Base-by-base conservation (phyloP, 2,797 vertebrate genomes). In the Babyrousa celebensis region DNA sequence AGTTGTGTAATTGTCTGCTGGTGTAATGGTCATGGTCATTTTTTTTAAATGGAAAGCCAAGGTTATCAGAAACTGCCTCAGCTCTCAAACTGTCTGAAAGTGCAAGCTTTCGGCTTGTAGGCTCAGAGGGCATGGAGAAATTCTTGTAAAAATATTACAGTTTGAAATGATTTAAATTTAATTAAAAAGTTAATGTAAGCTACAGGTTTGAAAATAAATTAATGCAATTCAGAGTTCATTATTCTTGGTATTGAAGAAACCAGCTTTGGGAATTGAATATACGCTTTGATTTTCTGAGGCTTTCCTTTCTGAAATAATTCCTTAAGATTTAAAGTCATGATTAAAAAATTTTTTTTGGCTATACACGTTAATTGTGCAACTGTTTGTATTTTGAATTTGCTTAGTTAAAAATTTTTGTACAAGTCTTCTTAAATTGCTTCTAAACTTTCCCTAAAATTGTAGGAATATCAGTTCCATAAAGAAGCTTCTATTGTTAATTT, bases 361-460 rank as follows among this genome's bases (percentile, higher is more conserved):
- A 3, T 93, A 88, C 2, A 52, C 4, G 54, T 83, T 63, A 85
- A 52, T 83, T 68, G 29, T 83, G 9, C 65, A 92, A 78, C 20
- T 83, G 16, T 95, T 95, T 43, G 17, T 75, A 85, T 91, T 92
- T 29, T 62, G 29, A 74, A 25, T 75, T 95, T 92, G 36, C 23
- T 85, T 83, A 83, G 75, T 91, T 84, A 62, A 86, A 71, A 52
- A 15, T n/a, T 71, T 89, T 78, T 94, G 85, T 23, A 58, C 20
- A 58, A 20, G 6, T 58, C 15, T 79, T 79, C 29, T 78, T 68
- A 82, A 89, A 70, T 68, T 85, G 18, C 84, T 92, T 40, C 29
- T 92, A 85, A 87, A 54, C 21, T 95, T 94, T 77, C 74, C 62
- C 91, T 88, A 91, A 83, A 96, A 60, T 89, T 89, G 9, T 84